Evolutionary conservation across 2,113 vertebrate genomes (phyloP).

Genomic region (Crypturellus undulatus): DNA sequence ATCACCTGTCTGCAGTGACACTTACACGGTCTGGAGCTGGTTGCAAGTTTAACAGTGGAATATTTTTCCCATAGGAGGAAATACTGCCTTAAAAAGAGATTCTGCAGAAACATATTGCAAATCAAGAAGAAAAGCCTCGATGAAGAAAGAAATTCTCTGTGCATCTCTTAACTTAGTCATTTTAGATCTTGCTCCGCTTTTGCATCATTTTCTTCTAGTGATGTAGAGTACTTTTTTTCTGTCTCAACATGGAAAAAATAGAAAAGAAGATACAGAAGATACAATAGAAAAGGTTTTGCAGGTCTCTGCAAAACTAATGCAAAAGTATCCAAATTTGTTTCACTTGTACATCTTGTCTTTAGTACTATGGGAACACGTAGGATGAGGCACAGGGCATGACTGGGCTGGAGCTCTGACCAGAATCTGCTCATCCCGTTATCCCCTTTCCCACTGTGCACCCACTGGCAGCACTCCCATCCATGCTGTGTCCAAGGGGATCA

Average conservation of each 20-base stretch:
- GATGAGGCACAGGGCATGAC: too few relatives aligned
- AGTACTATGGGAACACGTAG: background rate
- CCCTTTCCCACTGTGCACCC: too few relatives aligned
- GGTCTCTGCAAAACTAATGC: background rate
- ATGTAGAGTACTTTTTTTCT: background rate
- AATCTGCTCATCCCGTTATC: too few relatives aligned
- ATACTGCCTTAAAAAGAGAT: background rate
- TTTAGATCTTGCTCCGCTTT: background rate
- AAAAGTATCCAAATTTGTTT: background rate
- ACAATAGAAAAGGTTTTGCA: too few relatives aligned
- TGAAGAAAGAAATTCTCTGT: background rate
- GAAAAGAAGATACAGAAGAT: background rate
- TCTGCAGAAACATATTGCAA: background rate
- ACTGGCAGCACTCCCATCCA: too few relatives aligned
- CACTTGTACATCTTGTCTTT: background rate
- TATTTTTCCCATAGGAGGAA: background rate
- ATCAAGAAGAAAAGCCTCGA: background rate
- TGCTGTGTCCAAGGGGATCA: too few relatives aligned
- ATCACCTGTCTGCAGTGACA: background rate
- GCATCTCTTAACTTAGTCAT: background rate
- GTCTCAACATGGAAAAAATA: background rate
- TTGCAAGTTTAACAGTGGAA: background rate
- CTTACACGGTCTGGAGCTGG: background rate
- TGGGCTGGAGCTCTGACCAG: too few relatives aligned
- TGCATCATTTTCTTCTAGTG: background rate